Evolutionary conservation across 2,888 invertebrate species (phyloP), one percentile per base, ranked within the genome.

Genomic region (Scaptomyza parva): DNA sequence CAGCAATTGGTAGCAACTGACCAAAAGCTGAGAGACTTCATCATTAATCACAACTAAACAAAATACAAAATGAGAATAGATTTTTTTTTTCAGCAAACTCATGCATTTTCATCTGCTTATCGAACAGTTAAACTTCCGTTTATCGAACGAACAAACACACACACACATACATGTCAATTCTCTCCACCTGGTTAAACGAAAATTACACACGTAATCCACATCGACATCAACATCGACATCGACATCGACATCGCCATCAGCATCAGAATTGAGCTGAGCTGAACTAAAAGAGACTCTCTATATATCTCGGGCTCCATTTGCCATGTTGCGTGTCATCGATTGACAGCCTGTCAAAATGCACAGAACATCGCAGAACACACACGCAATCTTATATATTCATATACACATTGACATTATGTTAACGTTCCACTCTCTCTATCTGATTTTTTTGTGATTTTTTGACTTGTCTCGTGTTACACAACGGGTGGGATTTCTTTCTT

Each of bases 331-430:
- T 72, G 59, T 44, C 71, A 58, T 57, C 76, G 53, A 44, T 62
- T 74, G 76, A 76, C 73, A 76, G 53, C 22, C 57, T 75, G 73
- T 73, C 73, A 65, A 35, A 40, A 18, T 9, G 41, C 17, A 17
- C 45, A 35, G 28, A 22, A 17, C n/a, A n/a, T n/a, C n/a, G n/a
- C n/a, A n/a, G n/a, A n/a, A n/a, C n/a, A n/a, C 8, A 17, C 50
- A 43, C 33, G 40, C 48, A 30, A 26, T 44, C 62, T 37, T 22
- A 24, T 11, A 67, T 26, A 22, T 22, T 22, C 40, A 37, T 26
- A 53, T 24, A 22, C 37, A 26, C n/a, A 26, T 28, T 28, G n/a
- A n/a, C 18, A 5, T 12, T 33, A n/a, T n/a, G 35, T 35, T 35
- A 35, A 35, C 17, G 17, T 35, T 17, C 35, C 17, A 9, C 20